These are phyloP conservation scores for Podabrus alpinus DNA, from an alignment of 2,888 invertebrate species.

Conservation along the genomic window DNA sequence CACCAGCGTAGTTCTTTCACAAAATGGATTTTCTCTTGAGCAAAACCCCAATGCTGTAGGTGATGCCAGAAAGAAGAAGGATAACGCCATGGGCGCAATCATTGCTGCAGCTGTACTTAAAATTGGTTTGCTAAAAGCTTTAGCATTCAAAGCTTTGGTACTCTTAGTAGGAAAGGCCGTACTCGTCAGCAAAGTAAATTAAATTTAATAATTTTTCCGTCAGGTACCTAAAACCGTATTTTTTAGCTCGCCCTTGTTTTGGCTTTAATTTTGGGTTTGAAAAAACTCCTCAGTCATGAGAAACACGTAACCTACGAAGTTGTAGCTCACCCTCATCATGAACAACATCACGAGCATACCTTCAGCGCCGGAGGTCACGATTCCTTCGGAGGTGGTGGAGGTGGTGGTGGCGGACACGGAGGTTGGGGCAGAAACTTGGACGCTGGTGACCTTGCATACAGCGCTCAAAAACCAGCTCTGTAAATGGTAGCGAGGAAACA, in stretches of 20 bases:
- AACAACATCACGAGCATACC: constrained; percentile 60
- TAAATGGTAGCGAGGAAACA: background rate
- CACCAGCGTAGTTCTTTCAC: constrained; percentile 74
- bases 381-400: constrained; percentile 45
- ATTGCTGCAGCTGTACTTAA: constrained; percentile 79
- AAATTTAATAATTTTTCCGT: background rate
- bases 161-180: constrained; percentile 84
- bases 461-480: constrained; percentile 60
- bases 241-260: constrained; percentile 73
- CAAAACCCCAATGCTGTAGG: constrained; percentile 44
- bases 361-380: constrained; percentile 52
- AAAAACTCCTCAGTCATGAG: constrained; percentile 78
- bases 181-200: constrained; percentile 71
- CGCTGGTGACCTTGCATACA: constrained; percentile 64
- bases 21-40: constrained; percentile 67
- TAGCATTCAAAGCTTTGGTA: constrained; percentile 80
- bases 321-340: constrained; percentile 72
- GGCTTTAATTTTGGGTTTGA: constrained; percentile 79
- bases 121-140: constrained; percentile 77
- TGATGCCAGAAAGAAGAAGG: constrained; percentile 59
- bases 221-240: background rate
- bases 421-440: constrained; percentile 66
- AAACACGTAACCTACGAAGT: constrained; percentile 77
- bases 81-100: constrained; percentile 67
- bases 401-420: constrained; percentile 52